These are phyloP conservation scores for Neolamprologus longior DNA, from an alignment of 2,113 vertebrate species.

Conservation along the genomic window DNA sequence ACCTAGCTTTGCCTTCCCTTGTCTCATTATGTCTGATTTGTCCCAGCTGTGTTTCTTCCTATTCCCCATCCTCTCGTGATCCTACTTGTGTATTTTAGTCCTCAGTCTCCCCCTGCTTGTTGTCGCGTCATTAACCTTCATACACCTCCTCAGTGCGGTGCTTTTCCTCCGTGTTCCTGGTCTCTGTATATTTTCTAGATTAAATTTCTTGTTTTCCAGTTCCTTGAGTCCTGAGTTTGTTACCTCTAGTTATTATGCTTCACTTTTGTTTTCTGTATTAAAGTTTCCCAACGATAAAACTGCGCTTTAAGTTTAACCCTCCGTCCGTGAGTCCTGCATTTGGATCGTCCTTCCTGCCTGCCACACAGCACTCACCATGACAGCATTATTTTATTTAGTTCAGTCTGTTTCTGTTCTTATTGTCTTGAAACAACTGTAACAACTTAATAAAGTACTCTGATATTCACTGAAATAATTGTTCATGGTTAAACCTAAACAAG, in stretches of 20 bases:
- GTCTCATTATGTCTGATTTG: background rate
- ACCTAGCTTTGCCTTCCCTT: background rate
- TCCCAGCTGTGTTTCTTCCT: background rate
- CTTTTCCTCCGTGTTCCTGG: background rate
- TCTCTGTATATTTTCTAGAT: background rate
- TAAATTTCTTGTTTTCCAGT: background rate
- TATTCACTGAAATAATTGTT: background rate
- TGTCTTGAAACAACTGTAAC: background rate
- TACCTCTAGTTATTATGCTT: background rate
- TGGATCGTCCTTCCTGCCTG: background rate
- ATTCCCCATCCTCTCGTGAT: background rate
- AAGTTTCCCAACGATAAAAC: background rate
- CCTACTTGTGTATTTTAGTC: background rate
- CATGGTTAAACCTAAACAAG: background rate
- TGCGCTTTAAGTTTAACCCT: background rate
- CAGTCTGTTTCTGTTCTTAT: background rate
- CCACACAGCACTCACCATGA: background rate
- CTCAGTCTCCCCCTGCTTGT: background rate
- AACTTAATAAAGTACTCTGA: background rate
- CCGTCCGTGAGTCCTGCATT: background rate
- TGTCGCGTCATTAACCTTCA: accelerated
- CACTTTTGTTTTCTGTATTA: background rate
- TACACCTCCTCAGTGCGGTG: background rate
- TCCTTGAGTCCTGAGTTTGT: background rate
- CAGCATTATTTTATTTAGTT: background rate